Evolutionary conservation across 1,140 invertebrate genomes (phyloP).

Genomic region (Drosophila miranda): DNA sequence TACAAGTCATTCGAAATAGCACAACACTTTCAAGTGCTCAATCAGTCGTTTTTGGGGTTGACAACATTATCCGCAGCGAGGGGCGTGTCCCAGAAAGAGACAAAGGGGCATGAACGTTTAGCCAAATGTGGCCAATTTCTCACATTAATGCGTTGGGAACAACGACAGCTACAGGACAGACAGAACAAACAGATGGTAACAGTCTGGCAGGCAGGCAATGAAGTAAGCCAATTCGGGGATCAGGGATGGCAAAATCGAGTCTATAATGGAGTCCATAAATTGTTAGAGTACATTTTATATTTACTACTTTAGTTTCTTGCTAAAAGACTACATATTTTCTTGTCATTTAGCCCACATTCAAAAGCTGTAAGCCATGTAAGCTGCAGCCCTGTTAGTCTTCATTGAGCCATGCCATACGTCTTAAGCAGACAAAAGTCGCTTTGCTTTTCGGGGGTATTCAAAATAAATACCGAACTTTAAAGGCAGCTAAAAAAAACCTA

Average conservation of each 20-base stretch:
- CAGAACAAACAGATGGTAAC: slow-evolving; percentile 11
- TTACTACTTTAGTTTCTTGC: no score
- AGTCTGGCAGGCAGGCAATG: slow-evolving; percentile 40
- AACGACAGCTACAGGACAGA: background rate
- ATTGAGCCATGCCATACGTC: slow-evolving; percentile 24
- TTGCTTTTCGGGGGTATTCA: slow-evolving; percentile 12
- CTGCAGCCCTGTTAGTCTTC: slow-evolving; percentile 36
- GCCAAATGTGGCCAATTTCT: slow-evolving; percentile 51
- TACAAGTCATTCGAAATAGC: slow-evolving; percentile 4
- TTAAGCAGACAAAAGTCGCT: slow-evolving; percentile 23
- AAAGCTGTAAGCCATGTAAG: background rate
- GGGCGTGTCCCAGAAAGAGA: no score
- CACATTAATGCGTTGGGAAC: slow-evolving; percentile 32
- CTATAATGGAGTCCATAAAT: no score
- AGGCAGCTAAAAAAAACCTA: background rate
- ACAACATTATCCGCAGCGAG: slow-evolving; percentile 22
- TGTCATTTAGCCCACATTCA: background rate
- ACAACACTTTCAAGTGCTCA: slow-evolving; percentile 24
- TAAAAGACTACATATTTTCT: background rate
- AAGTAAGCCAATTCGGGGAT: slow-evolving; percentile 9
- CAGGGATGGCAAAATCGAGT: slow-evolving; percentile 18
- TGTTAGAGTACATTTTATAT: no score
- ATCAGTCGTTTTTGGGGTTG: slow-evolving; percentile 28
- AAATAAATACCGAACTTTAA: background rate
- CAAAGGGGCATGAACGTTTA: slow-evolving; percentile 31